phyloP scores from a whole-genome alignment of 2,113 vertebrate genomes.

The Anser brachyrhynchus region DNA sequence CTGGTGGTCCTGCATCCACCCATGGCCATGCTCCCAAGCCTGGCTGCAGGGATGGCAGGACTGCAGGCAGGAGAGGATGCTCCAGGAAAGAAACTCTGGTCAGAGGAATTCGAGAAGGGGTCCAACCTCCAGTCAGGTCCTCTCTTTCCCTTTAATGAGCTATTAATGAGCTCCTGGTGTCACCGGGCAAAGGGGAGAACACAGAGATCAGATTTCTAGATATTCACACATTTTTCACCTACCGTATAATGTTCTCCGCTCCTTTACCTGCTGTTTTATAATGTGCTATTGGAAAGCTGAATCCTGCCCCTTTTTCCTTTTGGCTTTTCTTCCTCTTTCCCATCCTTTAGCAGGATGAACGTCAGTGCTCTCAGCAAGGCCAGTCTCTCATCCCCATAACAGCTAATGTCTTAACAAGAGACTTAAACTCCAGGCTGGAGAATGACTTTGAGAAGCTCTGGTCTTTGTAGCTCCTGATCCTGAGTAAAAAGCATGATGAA shows the following conservation, averaged over 20 bases:
- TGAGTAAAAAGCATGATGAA: slow-evolving; percentile 25
- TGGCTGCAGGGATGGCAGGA: not conserved
- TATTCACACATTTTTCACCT: not conserved
- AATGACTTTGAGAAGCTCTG: not conserved
- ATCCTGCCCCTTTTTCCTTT: not conserved
- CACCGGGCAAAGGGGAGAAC: not conserved
- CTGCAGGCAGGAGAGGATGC: not conserved
- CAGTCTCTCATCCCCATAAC: accelerated
- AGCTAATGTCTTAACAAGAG: not conserved
- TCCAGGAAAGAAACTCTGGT: not conserved
- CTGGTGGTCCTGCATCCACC: accelerated
- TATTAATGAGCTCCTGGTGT: not conserved
- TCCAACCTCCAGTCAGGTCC: not conserved
- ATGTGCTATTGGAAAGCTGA: not conserved
- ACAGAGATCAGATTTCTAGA: not conserved
- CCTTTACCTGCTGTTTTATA: not conserved
- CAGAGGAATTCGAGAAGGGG: not conserved
- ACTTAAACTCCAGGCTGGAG: not conserved
- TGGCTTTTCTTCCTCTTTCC: not conserved
- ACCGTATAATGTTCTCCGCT: not conserved
- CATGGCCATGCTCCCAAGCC: no score
- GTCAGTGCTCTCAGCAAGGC: not conserved
- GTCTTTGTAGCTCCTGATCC: slow-evolving; percentile 1
- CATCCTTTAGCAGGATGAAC: not conserved
- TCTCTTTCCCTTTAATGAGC: not conserved